A percentile compares a stretch with the other conserved stretches of the same genome.
phyloP scores from a whole-genome alignment of 2,888 invertebrate genomes.

The Rhingia rostrata region DNA sequence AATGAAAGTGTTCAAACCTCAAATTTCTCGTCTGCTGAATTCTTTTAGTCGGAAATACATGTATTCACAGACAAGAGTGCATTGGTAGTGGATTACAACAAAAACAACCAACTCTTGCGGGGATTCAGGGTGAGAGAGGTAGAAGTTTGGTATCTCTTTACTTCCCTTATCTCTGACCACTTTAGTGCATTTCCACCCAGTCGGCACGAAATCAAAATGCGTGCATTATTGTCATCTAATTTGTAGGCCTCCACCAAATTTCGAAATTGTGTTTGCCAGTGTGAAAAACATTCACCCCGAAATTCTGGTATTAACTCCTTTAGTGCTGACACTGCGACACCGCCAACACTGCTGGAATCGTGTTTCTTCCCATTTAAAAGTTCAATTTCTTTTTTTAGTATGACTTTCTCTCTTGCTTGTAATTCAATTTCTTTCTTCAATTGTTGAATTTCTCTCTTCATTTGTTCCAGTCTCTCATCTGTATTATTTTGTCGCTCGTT shows the following conservation, averaged over 20 bases:
- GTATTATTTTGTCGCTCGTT: too few relatives aligned
- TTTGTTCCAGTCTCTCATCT: too few relatives aligned
- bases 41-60: too few relatives aligned
- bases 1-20: too few relatives aligned
- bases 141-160: too few relatives aligned
- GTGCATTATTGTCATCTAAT: slow-evolving; percentile 52
- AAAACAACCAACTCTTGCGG: too few relatives aligned
- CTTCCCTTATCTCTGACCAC: too few relatives aligned
- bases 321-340: slow-evolving; percentile 18
- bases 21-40: too few relatives aligned
- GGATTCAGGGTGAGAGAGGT: too few relatives aligned
- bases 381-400: slow-evolving; percentile 5
- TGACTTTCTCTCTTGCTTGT: background rate
- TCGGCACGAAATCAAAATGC: slow-evolving; percentile 49
- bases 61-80: too few relatives aligned
- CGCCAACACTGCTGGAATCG: background rate
- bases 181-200: slow-evolving; percentile 49
- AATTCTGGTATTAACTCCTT: slow-evolving; percentile 28
- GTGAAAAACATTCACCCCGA: background rate
- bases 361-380: slow-evolving; percentile 9
- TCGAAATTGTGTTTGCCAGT: slow-evolving; percentile 34
- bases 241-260: slow-evolving; percentile 35
- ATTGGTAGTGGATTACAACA: too few relatives aligned
- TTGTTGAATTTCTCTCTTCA: too few relatives aligned
- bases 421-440: background rate